These are phyloP conservation scores for Adelges cooleyi DNA, from an alignment of 1,140 invertebrate species.

Conservation along the genomic window DNA sequence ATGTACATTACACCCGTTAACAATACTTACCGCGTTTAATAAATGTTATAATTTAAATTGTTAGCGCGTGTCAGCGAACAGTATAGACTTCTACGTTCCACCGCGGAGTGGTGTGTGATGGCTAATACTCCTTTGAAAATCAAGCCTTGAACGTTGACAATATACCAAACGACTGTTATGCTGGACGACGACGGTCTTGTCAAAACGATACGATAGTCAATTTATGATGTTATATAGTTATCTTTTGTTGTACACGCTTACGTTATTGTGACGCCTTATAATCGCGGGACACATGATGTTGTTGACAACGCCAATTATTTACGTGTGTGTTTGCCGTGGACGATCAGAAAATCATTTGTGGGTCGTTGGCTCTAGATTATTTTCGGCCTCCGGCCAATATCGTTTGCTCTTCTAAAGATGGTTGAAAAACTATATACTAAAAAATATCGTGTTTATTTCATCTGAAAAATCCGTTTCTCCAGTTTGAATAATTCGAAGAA, in stretches of 20 bases:
- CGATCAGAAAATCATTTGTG: conserved; percentile 1
- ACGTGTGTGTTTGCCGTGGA: conserved; percentile 8
- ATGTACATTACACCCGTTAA: no score
- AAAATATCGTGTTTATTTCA: no score
- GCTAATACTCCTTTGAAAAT: no score
- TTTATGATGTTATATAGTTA: not conserved
- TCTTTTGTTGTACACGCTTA: conserved; percentile 1
- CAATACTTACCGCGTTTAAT: no score
- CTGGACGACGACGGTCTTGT: not conserved
- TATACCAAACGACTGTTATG: not conserved
- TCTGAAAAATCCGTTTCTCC: no score
- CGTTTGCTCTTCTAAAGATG: no score
- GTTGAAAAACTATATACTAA: no score
- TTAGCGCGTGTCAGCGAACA: no score
- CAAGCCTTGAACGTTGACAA: conserved; percentile 1
- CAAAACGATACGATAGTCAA: not conserved
- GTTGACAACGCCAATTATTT: conserved; percentile 22
- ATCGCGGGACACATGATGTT: not conserved
- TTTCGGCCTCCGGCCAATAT: not conserved
- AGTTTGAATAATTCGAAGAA: no score
- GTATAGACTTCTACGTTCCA: no score
- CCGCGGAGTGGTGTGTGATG: no score
- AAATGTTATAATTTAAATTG: no score
- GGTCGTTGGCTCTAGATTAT: conserved; percentile 11
- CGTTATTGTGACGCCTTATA: conserved; percentile 25